Conservation (phyloP, 2,797 vertebrate species). For the Silurus lanzhouensis region DNA sequence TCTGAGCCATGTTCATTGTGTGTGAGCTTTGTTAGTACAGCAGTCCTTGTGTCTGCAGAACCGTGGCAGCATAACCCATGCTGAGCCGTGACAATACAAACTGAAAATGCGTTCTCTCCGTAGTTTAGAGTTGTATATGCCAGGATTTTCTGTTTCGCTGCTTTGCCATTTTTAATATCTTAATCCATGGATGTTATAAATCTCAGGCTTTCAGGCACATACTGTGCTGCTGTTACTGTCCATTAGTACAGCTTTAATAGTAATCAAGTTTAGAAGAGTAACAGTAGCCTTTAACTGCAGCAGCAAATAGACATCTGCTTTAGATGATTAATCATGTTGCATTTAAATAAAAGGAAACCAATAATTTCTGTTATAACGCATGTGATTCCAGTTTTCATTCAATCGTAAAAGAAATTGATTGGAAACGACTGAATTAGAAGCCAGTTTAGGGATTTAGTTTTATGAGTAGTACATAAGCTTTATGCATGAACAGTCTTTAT, state of each 20-base stretch:
- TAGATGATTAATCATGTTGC: not conserved
- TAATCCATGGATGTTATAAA: conserved; percentile 24
- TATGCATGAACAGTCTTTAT: not conserved
- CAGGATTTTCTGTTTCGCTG: not conserved
- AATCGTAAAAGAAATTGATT: not conserved
- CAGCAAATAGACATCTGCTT: not conserved
- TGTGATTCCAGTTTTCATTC: not conserved
- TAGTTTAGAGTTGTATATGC: conserved; percentile 16
- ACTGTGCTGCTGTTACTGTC: conserved; percentile 17
- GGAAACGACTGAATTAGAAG: not conserved
- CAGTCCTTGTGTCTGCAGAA: conserved; percentile 45
- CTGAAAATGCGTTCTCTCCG: conserved; percentile 9
- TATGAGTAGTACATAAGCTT: not conserved
- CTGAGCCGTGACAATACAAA: conserved; percentile 41
- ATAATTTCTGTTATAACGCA: not conserved
- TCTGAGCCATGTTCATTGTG: conserved; percentile 26
- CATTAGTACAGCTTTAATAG: conserved; percentile 9
- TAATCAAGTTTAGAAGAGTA: not conserved
- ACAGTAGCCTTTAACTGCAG: not conserved
- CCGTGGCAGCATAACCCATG: conserved; percentile 30
- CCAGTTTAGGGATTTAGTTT: not conserved
- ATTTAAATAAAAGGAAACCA: not conserved
- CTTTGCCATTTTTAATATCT: conserved; percentile 17
- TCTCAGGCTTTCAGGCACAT: conserved; percentile 11
- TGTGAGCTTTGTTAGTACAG: conserved; percentile 32